Evolutionary conservation across 2,888 invertebrate genomes (phyloP), one percentile per base, ranked within the genome.

Genomic region (Erynnis tages): DNA sequence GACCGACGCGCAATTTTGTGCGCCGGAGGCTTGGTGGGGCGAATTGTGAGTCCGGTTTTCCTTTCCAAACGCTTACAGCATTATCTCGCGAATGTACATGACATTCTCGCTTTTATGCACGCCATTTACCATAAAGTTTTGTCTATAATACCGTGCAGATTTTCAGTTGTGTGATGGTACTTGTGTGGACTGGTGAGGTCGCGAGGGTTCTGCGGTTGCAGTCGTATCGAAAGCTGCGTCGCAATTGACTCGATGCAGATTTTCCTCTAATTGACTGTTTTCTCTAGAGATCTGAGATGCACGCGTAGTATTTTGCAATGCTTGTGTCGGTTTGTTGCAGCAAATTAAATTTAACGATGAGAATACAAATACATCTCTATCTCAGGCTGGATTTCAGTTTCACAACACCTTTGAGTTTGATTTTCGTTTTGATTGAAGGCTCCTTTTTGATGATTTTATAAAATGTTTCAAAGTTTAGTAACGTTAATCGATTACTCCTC

Each of bases 1-100:
- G 79, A 57, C 81, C 82, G 60, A 73, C 67, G 61, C 78, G 86
- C 60, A 79, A 73, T 68, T 84, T 82, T 67, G 74, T 73, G 63
- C 79, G 86, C 13, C 72, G 83, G 55, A 69, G 80, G 60, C 71
- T 71, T 64, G 79, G 79, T 55, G 83, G 81, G 78, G 82, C 76
- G 62, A 82, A 76, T 69, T 72, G 88, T 88, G 69, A 88, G 87
- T 84, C 76, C 76, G 76, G 79, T 73, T 82, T 69, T 60, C 45
- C 52, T 73, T 82, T 70, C 59, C 45, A 37, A 53, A 44, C 52
- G 44, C 45, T 44, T 45, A 25, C 52, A 53, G 45, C 52, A 45
- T 53, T 45, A 52, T 37, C 35, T 52, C 29, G 21, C 21, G 23
- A 44, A 44, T 44, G 35, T 54, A 38, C 58, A 58, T 37, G 54